phyloP scores from a whole-genome alignment of 2,113 vertebrate species.

The Struthio camelus region DNA sequence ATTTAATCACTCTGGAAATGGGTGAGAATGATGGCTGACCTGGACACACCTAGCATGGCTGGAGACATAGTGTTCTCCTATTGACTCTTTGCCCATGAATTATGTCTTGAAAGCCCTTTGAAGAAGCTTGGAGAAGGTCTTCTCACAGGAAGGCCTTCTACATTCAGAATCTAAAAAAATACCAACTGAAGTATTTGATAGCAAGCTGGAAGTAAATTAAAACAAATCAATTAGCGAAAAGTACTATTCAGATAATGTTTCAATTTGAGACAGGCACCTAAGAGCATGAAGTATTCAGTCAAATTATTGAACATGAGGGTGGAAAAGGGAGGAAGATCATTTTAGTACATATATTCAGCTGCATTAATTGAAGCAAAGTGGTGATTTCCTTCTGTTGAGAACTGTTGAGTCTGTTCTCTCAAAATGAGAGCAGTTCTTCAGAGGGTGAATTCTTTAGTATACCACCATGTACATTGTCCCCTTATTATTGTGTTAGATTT shows the following conservation, averaged over 20 bases:
- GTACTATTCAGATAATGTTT: slow-evolving; percentile 16
- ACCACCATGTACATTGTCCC: not conserved
- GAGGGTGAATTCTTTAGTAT: not conserved
- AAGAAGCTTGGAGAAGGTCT: not conserved
- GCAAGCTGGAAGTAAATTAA: slow-evolving; percentile 8
- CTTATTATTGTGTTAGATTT: not conserved
- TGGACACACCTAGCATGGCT: not conserved
- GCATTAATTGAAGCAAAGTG: slow-evolving; percentile 15
- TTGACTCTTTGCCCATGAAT: not conserved
- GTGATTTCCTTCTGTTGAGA: not conserved
- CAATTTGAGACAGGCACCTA: not conserved
- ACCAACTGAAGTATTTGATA: not conserved
- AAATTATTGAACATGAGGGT: not conserved
- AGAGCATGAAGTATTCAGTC: slow-evolving; percentile 3
- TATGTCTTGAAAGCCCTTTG: not conserved
- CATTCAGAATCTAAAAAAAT: not conserved
- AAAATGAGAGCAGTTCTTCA: not conserved
- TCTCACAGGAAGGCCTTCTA: not conserved
- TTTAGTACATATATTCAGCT: not conserved
- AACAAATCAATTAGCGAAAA: slow-evolving; percentile 16
- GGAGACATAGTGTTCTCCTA: not conserved
- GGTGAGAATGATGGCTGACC: not conserved
- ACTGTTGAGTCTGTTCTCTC: not conserved
- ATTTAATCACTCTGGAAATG: not conserved
- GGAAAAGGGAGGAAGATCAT: not conserved